Percentiles rank a stretch among this genome's conserved stretches.
phyloP scores from a whole-genome alignment of 2,113 vertebrate species.

The Phalacrocorax brasilianus region DNA sequence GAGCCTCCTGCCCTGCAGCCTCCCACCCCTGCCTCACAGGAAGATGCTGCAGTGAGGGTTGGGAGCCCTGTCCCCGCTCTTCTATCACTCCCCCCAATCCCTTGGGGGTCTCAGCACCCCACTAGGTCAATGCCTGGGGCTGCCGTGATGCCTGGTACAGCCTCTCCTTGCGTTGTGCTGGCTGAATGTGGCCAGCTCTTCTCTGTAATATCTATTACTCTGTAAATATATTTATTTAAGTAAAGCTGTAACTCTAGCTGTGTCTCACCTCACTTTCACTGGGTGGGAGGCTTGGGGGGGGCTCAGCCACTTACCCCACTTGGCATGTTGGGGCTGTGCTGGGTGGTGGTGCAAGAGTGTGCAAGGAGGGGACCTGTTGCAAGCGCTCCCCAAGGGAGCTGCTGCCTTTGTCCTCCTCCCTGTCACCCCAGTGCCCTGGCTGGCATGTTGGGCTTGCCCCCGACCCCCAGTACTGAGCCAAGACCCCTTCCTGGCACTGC shows the following conservation, averaged over 20 bases:
- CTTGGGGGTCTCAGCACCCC: background rate
- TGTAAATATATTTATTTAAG: constrained; percentile 68
- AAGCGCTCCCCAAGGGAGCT: background rate
- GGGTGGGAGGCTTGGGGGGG: background rate
- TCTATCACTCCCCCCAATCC: too few relatives aligned
- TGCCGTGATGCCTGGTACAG: background rate
- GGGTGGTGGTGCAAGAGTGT: background rate
- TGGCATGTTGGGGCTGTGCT: background rate
- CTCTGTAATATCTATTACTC: background rate
- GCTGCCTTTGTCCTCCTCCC: background rate
- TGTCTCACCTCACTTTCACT: accelerated
- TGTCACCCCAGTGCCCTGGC: too few relatives aligned
- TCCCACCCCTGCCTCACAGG: background rate
- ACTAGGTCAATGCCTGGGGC: constrained; percentile 1
- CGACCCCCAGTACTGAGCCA: accelerated
- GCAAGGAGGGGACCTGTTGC: background rate
- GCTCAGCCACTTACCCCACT: background rate
- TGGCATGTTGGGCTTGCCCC: background rate
- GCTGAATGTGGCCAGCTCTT: background rate
- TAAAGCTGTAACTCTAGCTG: background rate
- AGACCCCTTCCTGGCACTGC: background rate
- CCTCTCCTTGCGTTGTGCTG: background rate
- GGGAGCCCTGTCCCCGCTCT: background rate
- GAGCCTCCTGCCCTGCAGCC: background rate
- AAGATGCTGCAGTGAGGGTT: constrained; percentile 61